Base-by-base conservation (phyloP, 2,888 invertebrate genomes). In the Tromatobia lineatoria region DNA sequence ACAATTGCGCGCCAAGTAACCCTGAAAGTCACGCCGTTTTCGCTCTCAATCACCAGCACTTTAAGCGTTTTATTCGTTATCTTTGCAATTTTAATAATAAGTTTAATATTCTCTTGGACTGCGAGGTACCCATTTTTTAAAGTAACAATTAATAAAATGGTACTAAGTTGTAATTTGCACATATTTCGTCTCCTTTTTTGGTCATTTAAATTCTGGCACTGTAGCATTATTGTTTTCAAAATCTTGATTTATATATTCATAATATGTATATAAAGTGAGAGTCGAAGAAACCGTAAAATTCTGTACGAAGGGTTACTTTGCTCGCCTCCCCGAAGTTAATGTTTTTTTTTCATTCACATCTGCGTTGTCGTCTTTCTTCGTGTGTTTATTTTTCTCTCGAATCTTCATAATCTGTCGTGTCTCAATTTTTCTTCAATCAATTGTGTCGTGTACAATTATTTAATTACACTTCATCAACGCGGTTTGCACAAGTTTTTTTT, bases 391-490 rank as follows among this genome's bases (percentile, higher is more conserved):
- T 52, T 70, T 67, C 52, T 50, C 45, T n/a, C 18, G 25, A 42
- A 11, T 70, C 69, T 64, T 85, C 38, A 18, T 45, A 57, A 11
- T 52, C 23, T 34, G n/a, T 42, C 50, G 59, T 45, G n/a, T 59
- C 29, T 57, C 38, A 45, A 69, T 73, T 61, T 47, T 23, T 73
- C 25, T 34, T 54, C 54, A 82, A 54, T 64, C 45, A 38, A 74
- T 20, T 76, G n/a, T 73, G 20, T 67, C 66, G 76, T 83, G 76
- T 77, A 76, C 76, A 83, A 73, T 73, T 79, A 61, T 71, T 42
- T 82, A 64, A 87, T 89, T 69, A 88, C 87, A 86, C 83, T 86
- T 88, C 87, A 71, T 84, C 86, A 86, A 86, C 85, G 84, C 86
- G 81, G 81, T 83, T 88, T 87, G 85, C 87, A 86, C 86, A 82